phyloP scores from a whole-genome alignment of 30 jellyfish, hydroid and myxozoan genomes.

The Aurelia aurita complex sp. Pacific region DNA sequence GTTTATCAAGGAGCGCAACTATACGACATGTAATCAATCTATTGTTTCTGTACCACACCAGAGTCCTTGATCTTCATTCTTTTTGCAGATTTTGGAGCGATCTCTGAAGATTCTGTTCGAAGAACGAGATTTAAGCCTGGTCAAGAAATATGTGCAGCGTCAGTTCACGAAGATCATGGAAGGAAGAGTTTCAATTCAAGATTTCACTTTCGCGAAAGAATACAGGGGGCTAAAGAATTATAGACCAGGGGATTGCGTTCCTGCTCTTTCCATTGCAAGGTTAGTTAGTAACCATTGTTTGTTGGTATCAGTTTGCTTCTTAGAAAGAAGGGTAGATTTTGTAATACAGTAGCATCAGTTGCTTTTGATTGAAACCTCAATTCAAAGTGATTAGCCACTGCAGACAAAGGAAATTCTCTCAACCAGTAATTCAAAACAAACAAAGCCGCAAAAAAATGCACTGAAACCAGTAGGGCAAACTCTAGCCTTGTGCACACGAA shows the following conservation, averaged over 20 bases:
- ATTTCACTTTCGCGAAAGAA: conserved; percentile 90
- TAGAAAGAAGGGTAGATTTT: background rate
- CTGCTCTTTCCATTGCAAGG: conserved; percentile 90
- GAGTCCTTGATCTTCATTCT: background rate
- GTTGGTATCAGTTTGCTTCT: background rate
- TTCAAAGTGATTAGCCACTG: no score
- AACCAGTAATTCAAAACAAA: no score
- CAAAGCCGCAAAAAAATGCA: no score
- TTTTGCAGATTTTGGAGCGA: conserved; percentile 76
- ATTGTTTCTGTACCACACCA: no score
- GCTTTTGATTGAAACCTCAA: no score
- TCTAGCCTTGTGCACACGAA: no score
- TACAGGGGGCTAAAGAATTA: conserved; percentile 89
- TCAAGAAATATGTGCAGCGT: conserved; percentile 72
- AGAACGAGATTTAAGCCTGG: conserved; percentile 84
- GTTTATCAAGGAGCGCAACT: no score
- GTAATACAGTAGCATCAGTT: no score
- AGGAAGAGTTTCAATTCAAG: conserved; percentile 84
- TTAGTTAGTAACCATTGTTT: background rate
- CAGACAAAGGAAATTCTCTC: no score
- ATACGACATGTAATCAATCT: no score
- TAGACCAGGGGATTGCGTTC: conserved; percentile 97
- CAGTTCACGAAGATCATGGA: conserved; percentile 85
- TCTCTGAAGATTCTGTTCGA: conserved; percentile 84
- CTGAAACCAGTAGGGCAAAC: no score